Evolutionary conservation across 2,113 vertebrate genomes (phyloP).

Genomic region (Ranitomeya variabilis): DNA sequence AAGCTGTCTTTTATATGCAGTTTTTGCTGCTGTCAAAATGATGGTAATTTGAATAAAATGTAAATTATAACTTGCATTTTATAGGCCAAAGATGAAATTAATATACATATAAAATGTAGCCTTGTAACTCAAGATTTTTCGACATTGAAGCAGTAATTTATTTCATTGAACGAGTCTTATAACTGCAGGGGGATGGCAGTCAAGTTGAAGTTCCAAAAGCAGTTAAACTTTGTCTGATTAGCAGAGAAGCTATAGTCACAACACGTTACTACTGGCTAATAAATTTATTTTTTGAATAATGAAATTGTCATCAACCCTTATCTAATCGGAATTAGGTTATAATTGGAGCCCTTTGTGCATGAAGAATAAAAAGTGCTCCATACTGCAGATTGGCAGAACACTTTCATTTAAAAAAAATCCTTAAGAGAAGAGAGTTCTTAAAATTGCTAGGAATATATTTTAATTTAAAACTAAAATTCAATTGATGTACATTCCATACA

Average conservation of each 20-base stretch:
- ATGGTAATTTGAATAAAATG: conserved; percentile 67
- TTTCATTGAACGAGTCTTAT: conserved; percentile 66
- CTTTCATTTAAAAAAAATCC: not conserved
- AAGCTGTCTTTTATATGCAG: conserved; percentile 66
- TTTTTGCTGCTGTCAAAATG: conserved; percentile 63
- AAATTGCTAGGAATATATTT: not conserved
- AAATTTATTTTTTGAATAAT: conserved; percentile 75
- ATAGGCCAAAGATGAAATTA: conserved; percentile 65
- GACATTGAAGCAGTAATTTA: conserved; percentile 70
- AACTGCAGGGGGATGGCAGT: conserved; percentile 67
- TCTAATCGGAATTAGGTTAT: conserved; percentile 67
- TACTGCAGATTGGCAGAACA: not conserved
- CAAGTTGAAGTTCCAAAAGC: conserved; percentile 60
- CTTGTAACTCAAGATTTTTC: conserved; percentile 63
- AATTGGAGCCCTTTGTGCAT: conserved; percentile 63
- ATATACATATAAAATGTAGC: conserved; percentile 63
- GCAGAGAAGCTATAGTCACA: conserved; percentile 70
- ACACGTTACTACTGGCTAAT: conserved; percentile 69
- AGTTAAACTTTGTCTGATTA: conserved; percentile 71
- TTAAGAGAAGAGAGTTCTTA: not conserved
- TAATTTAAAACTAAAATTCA: not conserved
- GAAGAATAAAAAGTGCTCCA: conserved; percentile 43
- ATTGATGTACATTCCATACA: not conserved
- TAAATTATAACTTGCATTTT: conserved; percentile 62
- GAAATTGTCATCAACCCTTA: conserved; percentile 66